Evolutionary conservation across 2,888 invertebrate genomes (phyloP), one percentile per base, ranked within the genome.

Genomic region (Exocentrus adspersus): DNA sequence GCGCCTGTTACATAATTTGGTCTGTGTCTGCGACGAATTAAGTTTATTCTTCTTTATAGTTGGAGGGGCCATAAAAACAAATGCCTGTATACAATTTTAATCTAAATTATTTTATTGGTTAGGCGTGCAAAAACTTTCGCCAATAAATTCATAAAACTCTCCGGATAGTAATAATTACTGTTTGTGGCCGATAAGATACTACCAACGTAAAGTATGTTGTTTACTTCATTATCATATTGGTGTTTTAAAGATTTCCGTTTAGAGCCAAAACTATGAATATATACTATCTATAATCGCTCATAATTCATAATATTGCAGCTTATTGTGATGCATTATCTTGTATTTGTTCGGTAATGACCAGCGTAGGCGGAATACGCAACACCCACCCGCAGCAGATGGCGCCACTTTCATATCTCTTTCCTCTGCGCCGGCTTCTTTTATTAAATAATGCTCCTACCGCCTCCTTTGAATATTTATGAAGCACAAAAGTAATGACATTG

Each of bases 311-410:
- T n/a, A n/a, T n/a, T n/a, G n/a, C n/a, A n/a, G n/a, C n/a, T n/a
- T n/a, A n/a, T n/a, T n/a, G n/a, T n/a, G n/a, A n/a, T n/a, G n/a
- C n/a, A n/a, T n/a, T n/a, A n/a, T n/a, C n/a, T n/a, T n/a, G n/a
- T n/a, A n/a, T n/a, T n/a, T n/a, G n/a, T n/a, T n/a, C n/a, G n/a
- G n/a, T n/a, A n/a, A n/a, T n/a, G n/a, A n/a, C n/a, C 46, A 32
- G 17, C 46, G 66, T 66, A 65, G 67, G 68, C 62, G 67, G 48
- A 37, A 46, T 52, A n/a, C 63, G 59, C 64, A 64, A 69, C 72
- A 68, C 71, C 66, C 67, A 67, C 71, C 64, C 54, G 45, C 61
- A 41, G 62, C 20, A 71, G 71, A 68, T 71, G 71, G 70, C 70
- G 70, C 70, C 72, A 71, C 67, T 48, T 37, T 64, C 65, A 68